Percentiles rank a stretch among this genome's conserved stretches.
phyloP scores from a whole-genome alignment of 2,888 invertebrate species.

The Sphaerophoria taeniata region DNA sequence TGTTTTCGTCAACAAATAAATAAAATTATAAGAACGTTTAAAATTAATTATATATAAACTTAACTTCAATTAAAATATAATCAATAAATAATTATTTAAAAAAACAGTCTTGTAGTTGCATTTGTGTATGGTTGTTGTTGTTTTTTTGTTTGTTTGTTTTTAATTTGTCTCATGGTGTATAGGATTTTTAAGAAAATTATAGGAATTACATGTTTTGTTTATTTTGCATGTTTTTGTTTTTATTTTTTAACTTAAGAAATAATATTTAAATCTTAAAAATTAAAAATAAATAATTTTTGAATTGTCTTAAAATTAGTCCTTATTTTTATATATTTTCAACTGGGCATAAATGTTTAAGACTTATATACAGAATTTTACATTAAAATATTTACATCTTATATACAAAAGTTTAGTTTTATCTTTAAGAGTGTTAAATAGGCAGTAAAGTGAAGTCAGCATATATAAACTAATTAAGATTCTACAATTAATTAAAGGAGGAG shows the following conservation, averaged over 20 bases:
- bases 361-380: conserved; percentile 31
- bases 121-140: conserved; percentile 79
- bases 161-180: conserved; percentile 49
- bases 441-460: conserved; percentile 15
- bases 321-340: background rate
- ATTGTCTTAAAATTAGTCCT: background rate
- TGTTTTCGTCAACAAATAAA: conserved; percentile 60
- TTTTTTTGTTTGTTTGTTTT: conserved; percentile 48
- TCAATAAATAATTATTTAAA: conserved; percentile 63
- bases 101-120: conserved; percentile 82
- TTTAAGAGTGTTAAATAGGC: background rate
- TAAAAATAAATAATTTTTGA: conserved; percentile 1
- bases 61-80: conserved; percentile 58
- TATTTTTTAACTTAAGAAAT: conserved; percentile 34
- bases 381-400: conserved; percentile 39
- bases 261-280: conserved; percentile 17
- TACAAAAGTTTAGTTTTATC: conserved; percentile 25
- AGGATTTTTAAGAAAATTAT: conserved; percentile 26
- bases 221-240: conserved; percentile 11
- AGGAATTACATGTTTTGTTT: conserved; percentile 34
- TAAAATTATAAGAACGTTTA: conserved; percentile 46
- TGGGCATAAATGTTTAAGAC: conserved; percentile 29
- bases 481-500: background rate
- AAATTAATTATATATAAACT: conserved; percentile 48
- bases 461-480: conserved; percentile 5